Evolutionary conservation across 2,888 invertebrate genomes (phyloP).

Genomic region (Gonocerus acuteangulatus): DNA sequence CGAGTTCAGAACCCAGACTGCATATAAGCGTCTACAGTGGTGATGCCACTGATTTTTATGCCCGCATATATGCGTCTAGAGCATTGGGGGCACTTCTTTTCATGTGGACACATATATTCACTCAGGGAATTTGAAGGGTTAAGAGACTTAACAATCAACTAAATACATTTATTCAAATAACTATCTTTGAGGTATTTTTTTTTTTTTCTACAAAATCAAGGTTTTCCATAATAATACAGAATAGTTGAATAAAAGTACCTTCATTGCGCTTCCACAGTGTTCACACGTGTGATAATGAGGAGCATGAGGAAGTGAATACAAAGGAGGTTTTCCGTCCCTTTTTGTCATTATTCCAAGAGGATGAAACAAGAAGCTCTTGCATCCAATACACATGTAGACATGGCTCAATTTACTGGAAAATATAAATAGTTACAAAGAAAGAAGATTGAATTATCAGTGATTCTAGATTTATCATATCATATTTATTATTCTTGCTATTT

Average conservation of each 20-base stretch:
- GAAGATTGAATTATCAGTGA: too few relatives aligned
- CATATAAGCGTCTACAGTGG: too few relatives aligned
- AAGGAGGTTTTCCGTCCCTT: slow-evolving; percentile 42
- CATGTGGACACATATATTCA: too few relatives aligned
- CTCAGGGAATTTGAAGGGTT: too few relatives aligned
- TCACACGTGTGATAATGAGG: slow-evolving; percentile 26
- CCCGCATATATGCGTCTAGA: too few relatives aligned
- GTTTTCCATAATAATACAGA: not conserved
- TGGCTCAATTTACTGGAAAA: slow-evolving; percentile 68
- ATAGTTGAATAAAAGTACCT: slow-evolving; percentile 15
- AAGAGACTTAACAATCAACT: too few relatives aligned
- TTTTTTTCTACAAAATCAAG: too few relatives aligned
- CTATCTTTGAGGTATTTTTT: too few relatives aligned
- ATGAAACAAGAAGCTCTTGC: slow-evolving; percentile 53
- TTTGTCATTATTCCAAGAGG: slow-evolving; percentile 42
- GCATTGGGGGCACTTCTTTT: too few relatives aligned
- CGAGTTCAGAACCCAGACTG: too few relatives aligned
- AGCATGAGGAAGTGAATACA: slow-evolving; percentile 56
- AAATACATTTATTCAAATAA: too few relatives aligned
- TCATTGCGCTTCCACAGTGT: slow-evolving; percentile 22
- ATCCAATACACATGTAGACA: slow-evolving; percentile 85
- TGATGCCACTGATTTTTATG: too few relatives aligned
- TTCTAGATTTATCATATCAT: not conserved
- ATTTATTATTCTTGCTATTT: not conserved
- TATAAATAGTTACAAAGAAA: slow-evolving; percentile 17